A percentile compares a stretch with the other conserved stretches of the same genome.
These are phyloP conservation scores for Rhodophaea formosa DNA, from an alignment of 2,888 invertebrate species.

Conservation along the genomic window DNA sequence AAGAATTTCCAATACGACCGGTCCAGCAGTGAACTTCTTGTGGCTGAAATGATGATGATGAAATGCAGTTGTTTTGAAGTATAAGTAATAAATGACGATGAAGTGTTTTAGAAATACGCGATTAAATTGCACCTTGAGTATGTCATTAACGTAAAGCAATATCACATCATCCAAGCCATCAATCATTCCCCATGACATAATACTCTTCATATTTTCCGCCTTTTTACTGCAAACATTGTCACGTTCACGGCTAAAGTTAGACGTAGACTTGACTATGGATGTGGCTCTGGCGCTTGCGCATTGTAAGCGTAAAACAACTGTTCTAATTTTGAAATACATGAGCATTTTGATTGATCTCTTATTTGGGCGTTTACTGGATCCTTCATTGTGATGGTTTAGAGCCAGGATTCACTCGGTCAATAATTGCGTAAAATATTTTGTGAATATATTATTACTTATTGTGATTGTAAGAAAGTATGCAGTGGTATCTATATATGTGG, in stretches of 20 bases:
- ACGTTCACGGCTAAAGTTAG: slow-evolving; percentile 9
- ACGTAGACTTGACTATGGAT: slow-evolving; percentile 8
- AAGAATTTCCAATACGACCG: no score
- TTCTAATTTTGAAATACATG: slow-evolving; percentile 14
- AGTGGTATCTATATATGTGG: no score
- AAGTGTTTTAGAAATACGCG: not conserved
- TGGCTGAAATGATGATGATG: not conserved
- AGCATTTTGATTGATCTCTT: no score
- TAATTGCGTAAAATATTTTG: no score
- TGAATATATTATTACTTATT: no score
- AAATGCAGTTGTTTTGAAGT: no score
- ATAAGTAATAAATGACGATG: no score
- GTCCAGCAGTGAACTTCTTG: not conserved
- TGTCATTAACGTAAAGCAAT: not conserved
- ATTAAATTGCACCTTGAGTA: not conserved
- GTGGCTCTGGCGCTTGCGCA: not conserved
- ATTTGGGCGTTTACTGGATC: no score
- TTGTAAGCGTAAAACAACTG: slow-evolving; percentile 2
- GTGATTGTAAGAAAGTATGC: no score
- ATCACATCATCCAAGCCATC: not conserved
- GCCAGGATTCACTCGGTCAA: no score
- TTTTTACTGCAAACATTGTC: slow-evolving; percentile 1
- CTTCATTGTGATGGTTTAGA: no score
- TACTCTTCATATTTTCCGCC: not conserved
- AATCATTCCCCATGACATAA: slow-evolving; percentile 1